These are phyloP conservation scores for Oncorhynchus mykiss DNA, from an alignment of 2,113 vertebrate species.

Conservation along the genomic window DNA sequence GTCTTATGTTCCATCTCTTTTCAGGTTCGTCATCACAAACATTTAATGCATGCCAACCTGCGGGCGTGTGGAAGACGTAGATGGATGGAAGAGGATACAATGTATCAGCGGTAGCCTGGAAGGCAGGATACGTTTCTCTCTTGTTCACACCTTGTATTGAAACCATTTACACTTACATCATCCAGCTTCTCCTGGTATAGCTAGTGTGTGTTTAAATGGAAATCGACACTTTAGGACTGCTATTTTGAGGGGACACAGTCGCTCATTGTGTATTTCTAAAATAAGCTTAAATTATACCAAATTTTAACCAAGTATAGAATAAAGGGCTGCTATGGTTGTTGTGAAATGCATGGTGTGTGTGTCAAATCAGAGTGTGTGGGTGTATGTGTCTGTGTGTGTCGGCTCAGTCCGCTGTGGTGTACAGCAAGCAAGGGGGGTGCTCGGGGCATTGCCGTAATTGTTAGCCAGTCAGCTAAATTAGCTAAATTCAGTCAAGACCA, in stretches of 20 bases:
- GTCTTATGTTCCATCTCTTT: constrained; percentile 47
- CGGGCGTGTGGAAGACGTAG: constrained; percentile 32
- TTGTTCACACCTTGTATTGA: constrained; percentile 10
- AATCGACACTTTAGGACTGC: background rate
- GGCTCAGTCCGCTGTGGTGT: background rate
- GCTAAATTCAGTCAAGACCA: constrained; percentile 57
- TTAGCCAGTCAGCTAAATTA: constrained; percentile 67
- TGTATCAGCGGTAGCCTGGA: background rate
- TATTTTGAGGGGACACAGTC: background rate
- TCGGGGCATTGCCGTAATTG: constrained; percentile 58
- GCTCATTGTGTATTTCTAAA: background rate
- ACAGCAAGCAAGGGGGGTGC: constrained; percentile 10
- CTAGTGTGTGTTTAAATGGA: constrained; percentile 13
- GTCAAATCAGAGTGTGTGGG: background rate
- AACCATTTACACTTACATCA: constrained; percentile 27
- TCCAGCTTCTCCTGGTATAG: background rate
- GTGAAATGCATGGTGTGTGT: background rate
- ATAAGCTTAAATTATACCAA: background rate
- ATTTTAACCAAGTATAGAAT: background rate
- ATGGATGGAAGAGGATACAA: constrained; percentile 29
- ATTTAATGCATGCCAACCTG: constrained; percentile 56
- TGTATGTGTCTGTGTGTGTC: background rate
- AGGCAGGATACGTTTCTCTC: background rate
- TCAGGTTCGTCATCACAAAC: constrained; percentile 55
- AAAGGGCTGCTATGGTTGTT: background rate